Evolutionary conservation across 2,888 invertebrate genomes (phyloP).

Genomic region (Coleophora deauratella): DNA sequence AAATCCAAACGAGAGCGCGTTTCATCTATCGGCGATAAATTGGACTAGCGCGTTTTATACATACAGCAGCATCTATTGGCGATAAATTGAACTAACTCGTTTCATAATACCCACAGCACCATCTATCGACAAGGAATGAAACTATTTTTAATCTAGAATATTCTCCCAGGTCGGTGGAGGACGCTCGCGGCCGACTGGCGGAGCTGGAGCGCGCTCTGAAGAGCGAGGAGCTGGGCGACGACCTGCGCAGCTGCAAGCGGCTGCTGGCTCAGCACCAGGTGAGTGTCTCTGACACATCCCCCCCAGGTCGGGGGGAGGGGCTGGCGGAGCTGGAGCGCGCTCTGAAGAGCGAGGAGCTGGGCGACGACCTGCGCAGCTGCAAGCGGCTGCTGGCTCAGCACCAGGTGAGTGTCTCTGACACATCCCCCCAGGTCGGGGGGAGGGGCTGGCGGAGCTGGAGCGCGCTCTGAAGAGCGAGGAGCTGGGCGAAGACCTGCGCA

Average conservation of each 20-base stretch:
- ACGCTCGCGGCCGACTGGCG: slow-evolving; percentile 88
- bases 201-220: slow-evolving; percentile 87
- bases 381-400: slow-evolving; percentile 93
- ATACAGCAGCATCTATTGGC: too few relatives aligned
- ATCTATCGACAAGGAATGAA: too few relatives aligned
- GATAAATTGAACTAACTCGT: too few relatives aligned
- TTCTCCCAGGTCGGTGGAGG: slow-evolving; percentile 83
- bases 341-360: slow-evolving; percentile 87
- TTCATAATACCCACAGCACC: too few relatives aligned
- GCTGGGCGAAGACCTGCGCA: slow-evolving; percentile 90
- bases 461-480: slow-evolving; percentile 84
- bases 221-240: slow-evolving; percentile 89
- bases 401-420: slow-evolving; percentile 72
- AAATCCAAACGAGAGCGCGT: too few relatives aligned
- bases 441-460: slow-evolving; percentile 92
- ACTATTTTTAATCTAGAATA: not conserved
- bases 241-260: slow-evolving; percentile 93
- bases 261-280: slow-evolving; percentile 91
- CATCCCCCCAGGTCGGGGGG: slow-evolving; percentile 86
- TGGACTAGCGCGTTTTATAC: too few relatives aligned
- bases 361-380: slow-evolving; percentile 92
- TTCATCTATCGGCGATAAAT: too few relatives aligned
- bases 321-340: slow-evolving; percentile 88
- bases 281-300: slow-evolving; percentile 2
- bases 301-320: slow-evolving; percentile 88